phyloP scores from a whole-genome alignment of 2,888 invertebrate species.

The Chloroclystis v-ata region DNA sequence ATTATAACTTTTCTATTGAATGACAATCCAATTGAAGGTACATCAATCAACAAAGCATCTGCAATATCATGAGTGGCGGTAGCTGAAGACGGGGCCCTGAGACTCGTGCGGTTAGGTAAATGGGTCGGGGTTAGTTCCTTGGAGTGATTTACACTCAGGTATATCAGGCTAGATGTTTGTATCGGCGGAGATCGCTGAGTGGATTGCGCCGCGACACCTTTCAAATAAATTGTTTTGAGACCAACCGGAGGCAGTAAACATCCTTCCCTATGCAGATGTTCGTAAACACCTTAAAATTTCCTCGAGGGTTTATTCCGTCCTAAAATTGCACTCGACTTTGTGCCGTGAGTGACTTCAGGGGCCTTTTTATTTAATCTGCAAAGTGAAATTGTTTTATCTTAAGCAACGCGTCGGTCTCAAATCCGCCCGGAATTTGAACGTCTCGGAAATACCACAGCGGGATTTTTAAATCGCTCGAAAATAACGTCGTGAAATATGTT shows the following conservation, averaged over 20 bases:
- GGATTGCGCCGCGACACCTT: conserved; percentile 75
- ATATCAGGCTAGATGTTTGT: conserved; percentile 55
- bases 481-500: conserved; percentile 17
- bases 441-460: conserved; percentile 20
- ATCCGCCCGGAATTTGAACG: conserved; percentile 20
- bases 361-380: conserved; percentile 56
- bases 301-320: conserved; percentile 50
- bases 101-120: conserved; percentile 56
- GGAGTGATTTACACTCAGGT: conserved; percentile 64
- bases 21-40: conserved; percentile 31
- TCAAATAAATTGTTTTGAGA: conserved; percentile 77
- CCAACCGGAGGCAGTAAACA: conserved; percentile 66
- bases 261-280: conserved; percentile 69
- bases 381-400: conserved; percentile 50
- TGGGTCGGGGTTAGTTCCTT: conserved; percentile 56
- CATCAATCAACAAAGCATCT: conserved; percentile 40
- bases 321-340: conserved; percentile 56
- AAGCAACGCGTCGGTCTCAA: conserved; percentile 31
- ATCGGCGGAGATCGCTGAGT: conserved; percentile 61
- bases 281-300: conserved; percentile 56
- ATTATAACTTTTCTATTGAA: conserved; percentile 9
- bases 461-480: conserved; percentile 24
- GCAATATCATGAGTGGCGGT: conserved; percentile 42
- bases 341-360: conserved; percentile 47
- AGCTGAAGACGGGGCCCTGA: conserved; percentile 44